These are phyloP conservation scores for Epinephelus cyanopodus DNA, from an alignment of 2,113 vertebrate species.

Conservation along the genomic window DNA sequence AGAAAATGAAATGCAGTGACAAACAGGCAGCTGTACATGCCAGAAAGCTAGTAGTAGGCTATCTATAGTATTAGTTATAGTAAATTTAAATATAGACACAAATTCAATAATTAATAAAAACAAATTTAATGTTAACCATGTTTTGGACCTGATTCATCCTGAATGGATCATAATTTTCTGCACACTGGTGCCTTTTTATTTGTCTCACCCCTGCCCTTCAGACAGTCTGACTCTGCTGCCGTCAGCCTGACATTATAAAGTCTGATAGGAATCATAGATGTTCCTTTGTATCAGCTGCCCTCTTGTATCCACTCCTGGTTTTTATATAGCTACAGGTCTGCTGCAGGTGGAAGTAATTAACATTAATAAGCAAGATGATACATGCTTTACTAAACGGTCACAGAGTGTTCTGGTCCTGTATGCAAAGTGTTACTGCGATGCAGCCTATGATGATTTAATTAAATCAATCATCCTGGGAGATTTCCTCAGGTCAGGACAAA, in stretches of 20 bases:
- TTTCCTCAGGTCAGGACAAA: slow-evolving; percentile 18
- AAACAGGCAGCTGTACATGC: neutral
- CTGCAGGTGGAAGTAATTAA: neutral
- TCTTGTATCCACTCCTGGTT: neutral
- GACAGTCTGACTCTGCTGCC: neutral
- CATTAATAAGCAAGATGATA: neutral
- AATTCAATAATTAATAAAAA: neutral
- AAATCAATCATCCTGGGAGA: slow-evolving; percentile 8
- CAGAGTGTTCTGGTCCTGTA: neutral
- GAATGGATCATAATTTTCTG: neutral
- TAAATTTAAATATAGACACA: neutral
- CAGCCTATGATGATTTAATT: slow-evolving; percentile 32
- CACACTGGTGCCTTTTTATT: neutral
- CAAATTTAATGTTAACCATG: neutral
- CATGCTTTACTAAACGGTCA: slow-evolving; percentile 12
- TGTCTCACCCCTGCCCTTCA: neutral
- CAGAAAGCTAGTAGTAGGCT: neutral
- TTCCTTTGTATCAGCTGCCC: neutral
- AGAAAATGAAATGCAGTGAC: neutral
- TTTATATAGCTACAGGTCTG: neutral
- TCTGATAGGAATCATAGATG: neutral
- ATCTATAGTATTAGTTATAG: no score
- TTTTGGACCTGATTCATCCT: neutral
- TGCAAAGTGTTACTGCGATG: neutral
- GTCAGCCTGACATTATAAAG: slow-evolving; percentile 38